Percentiles rank a stretch among this genome's conserved stretches.
Evolutionary conservation across 1,140 invertebrate species (phyloP).

Genomic region (Calephelis virginiensis): DNA sequence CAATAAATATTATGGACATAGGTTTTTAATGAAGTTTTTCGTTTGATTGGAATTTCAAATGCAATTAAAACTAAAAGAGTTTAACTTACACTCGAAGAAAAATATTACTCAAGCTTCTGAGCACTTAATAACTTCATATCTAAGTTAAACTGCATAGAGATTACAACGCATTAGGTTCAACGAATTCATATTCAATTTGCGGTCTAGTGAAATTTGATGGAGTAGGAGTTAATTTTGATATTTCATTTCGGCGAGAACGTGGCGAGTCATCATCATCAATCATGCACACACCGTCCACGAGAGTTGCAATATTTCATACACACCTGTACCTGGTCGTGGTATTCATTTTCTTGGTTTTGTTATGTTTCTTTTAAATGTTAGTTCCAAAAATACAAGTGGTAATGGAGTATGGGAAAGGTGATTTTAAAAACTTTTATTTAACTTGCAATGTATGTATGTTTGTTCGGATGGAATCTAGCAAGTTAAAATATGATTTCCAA

Average conservation of each 20-base stretch:
- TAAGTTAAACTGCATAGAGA: slow-evolving; percentile 4
- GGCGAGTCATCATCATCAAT: slow-evolving; percentile 62
- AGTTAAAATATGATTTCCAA: too few species aligned
- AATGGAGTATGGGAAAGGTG: too few species aligned
- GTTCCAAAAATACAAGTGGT: too few species aligned
- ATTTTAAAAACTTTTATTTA: too few species aligned
- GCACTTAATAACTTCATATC: background rate
- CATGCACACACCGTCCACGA: slow-evolving; percentile 41
- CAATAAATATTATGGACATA: too few species aligned
- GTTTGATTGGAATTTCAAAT: too few species aligned
- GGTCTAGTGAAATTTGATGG: slow-evolving; percentile 13
- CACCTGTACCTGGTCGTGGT: background rate
- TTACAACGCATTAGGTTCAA: slow-evolving; percentile 7
- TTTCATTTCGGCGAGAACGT: slow-evolving; percentile 41
- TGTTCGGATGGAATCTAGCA: too few species aligned
- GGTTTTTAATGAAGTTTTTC: too few species aligned
- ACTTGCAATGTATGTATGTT: too few species aligned
- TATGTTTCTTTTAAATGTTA: background rate
- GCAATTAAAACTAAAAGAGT: too few species aligned
- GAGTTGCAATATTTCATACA: slow-evolving; percentile 4
- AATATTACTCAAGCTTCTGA: background rate
- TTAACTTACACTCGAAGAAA: too few species aligned
- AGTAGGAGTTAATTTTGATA: slow-evolving; percentile 42
- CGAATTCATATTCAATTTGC: slow-evolving; percentile 8
- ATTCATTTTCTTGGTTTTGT: background rate